Evolutionary conservation across 2,797 vertebrate genomes (phyloP).

Genomic region (Jordanella pulchra): DNA sequence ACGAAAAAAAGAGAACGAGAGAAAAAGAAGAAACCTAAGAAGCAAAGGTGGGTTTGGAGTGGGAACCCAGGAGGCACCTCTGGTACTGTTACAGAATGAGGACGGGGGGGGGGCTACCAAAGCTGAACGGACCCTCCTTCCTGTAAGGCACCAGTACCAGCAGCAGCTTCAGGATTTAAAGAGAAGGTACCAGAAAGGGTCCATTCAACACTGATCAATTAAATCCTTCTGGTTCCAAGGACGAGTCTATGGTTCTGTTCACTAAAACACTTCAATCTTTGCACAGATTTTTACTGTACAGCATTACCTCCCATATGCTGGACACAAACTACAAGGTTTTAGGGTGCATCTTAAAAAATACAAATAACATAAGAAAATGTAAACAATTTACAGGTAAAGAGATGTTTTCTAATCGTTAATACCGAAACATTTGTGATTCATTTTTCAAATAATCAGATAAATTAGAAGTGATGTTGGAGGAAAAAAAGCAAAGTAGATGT

Average conservation of each 20-base stretch:
- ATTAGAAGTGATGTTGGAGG: slow-evolving; percentile 32
- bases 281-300: slow-evolving; percentile 20
- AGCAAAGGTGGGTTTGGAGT: slow-evolving; percentile 85
- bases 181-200: slow-evolving; percentile 36
- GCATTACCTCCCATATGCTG: slow-evolving; percentile 56
- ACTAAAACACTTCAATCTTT: slow-evolving; percentile 32
- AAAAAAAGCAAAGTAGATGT: slow-evolving; percentile 39
- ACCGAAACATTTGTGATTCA: slow-evolving; percentile 30
- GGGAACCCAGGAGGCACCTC: slow-evolving; percentile 86
- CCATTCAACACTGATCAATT: slow-evolving; percentile 47
- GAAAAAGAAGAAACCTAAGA: slow-evolving; percentile 84
- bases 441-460: slow-evolving; percentile 18
- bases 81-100: slow-evolving; percentile 80
- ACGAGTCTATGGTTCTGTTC: slow-evolving; percentile 39
- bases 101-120: slow-evolving; percentile 37
- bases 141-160: slow-evolving; percentile 35
- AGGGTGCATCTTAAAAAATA: slow-evolving; percentile 1
- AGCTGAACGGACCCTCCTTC: slow-evolving; percentile 54
- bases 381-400: slow-evolving; percentile 37
- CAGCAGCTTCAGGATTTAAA: not conserved
- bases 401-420: slow-evolving; percentile 5
- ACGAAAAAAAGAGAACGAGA: slow-evolving; percentile 84
- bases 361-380: slow-evolving; percentile 5
- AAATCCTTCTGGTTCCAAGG: slow-evolving; percentile 42
- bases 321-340: slow-evolving; percentile 67